phyloP scores from a whole-genome alignment of 2,797 vertebrate species.

The Tarsius wallacei region DNA sequence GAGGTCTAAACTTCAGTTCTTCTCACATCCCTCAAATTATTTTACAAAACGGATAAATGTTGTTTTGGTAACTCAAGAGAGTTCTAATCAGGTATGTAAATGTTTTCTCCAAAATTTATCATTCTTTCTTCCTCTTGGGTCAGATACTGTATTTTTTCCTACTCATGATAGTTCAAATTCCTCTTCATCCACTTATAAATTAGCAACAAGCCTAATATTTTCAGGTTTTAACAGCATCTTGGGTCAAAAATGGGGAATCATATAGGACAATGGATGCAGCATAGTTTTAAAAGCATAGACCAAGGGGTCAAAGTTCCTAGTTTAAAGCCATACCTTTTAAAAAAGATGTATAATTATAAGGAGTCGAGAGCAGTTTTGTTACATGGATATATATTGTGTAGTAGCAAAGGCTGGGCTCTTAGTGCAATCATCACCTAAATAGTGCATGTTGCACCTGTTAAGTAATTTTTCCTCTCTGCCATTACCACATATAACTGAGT shows the following conservation, averaged over 20 bases:
- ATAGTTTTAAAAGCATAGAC: neutral
- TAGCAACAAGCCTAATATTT: neutral
- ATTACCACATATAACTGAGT: neutral
- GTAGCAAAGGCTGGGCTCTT: too few relatives aligned
- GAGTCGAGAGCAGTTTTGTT: too few relatives aligned
- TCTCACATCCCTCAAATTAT: conserved; percentile 67
- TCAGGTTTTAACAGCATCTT: neutral
- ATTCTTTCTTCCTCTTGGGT: neutral
- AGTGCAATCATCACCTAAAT: too few relatives aligned
- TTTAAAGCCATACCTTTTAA: conserved; percentile 7
- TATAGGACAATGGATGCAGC: neutral
- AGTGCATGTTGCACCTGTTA: too few relatives aligned
- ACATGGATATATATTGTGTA: too few relatives aligned
- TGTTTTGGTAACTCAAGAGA: conserved; percentile 57
- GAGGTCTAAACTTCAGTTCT: neutral
- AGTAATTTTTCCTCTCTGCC: too few relatives aligned
- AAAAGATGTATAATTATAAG: too few relatives aligned
- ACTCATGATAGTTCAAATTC: conserved; percentile 2
- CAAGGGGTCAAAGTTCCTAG: neutral
- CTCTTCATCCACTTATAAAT: neutral
- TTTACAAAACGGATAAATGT: conserved; percentile 64
- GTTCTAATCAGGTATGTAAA: conserved; percentile 47
- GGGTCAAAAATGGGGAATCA: neutral
- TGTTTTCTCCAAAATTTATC: conserved; percentile 55
- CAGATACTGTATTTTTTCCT: neutral